Evolutionary conservation across 2,888 invertebrate species (phyloP), one percentile per base, ranked within the genome.

Genomic region (Amblyjoppa fuscipennis): DNA sequence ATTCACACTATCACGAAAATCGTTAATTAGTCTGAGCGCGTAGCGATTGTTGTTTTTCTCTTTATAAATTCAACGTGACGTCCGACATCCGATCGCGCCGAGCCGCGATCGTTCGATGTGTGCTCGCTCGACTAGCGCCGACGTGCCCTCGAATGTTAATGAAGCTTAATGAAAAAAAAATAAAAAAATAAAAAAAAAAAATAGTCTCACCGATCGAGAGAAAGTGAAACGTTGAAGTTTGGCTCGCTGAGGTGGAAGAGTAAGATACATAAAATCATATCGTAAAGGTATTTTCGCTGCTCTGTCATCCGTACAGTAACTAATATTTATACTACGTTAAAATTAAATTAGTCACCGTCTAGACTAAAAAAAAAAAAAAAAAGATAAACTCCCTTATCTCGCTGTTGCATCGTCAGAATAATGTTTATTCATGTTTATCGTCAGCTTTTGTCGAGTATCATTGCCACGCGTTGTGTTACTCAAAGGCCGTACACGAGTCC

Each of bases 111-210:
- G 45, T 53, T 41, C 73, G 61, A 41, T 20, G 45, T 49, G 28
- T 38, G 34, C 20, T 59, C 71, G 59, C 25, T 51, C n/a, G 49
- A 28, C 13, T 49, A 56, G n/a, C 61, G 25, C 49, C 13, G 68
- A 59, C 51, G 31, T 76, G 83, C 75, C 70, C 80, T 80, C 80
- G 80, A 80, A 84, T 84, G 66, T 80, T 76, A 80, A 84, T 80
- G 70, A 80, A 71, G 56, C 56, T 59, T 80, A 71, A 64, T 79
- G 59, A 69, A 80, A 31, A 56, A 74, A 13, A 45, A 13, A 45
- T 41, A 41, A 3, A 41, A 7, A 41, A 3, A 41, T 7, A 45
- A 45, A 45, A 45, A 45, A 3, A 45, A 45, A 11, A 16, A 20
- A 56, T 34, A 31, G 2, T 16, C 59, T 68, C 74, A 69, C 31